Base-by-base conservation (phyloP, 2,113 vertebrate species). In the Syngnathus typhle region DNA sequence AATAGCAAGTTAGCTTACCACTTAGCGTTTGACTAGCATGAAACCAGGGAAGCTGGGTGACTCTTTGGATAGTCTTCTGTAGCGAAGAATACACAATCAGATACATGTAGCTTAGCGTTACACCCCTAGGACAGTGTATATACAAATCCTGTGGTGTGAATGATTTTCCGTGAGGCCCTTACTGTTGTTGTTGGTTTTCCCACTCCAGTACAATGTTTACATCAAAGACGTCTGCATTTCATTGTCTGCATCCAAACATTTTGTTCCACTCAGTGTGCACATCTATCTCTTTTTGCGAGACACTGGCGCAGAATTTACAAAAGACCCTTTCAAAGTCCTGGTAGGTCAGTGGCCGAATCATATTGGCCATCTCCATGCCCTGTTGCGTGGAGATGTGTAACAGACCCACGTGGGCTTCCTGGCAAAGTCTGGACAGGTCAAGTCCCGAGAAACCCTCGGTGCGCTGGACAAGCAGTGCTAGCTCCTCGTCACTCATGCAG, bases 201-300 rank as follows among this genome's bases (percentile, higher is more conserved):
- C 27, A 79, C 74, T 84, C 79, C 66, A 75, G 81, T 82, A 79
- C 76, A 85, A 82, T 79, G 81, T 81, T 83, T 84, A 74, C 78
- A 85, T 78, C 80, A 81, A 62, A 74, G 83, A 79, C 73, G 60
- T 81, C 60, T 69, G n/a, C n/a, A n/a, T 69, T 82, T 96, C 92
- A 96, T 92, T 97, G 95, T 91, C 93, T 95, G 91, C 94, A 95
- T 90, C 95, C 95, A 89, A 97, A 97, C 94, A 96, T 96, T 95
- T 98, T 98, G 94, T 96, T 97, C 95, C 95, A 98, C 92, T 98
- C 95, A 84, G 93, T 91, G 89, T 96, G 96, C 54, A 93, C 96
- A 90, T 98, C 95, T 83, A 96, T 94, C 91, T 98, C 95, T 93
- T 97, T 98, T 89, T 96, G 95, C 84, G 95, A 96, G 94, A 95